Evolutionary conservation across 2,113 vertebrate genomes (phyloP).

Genomic region (Emydocephalus ijimae): DNA sequence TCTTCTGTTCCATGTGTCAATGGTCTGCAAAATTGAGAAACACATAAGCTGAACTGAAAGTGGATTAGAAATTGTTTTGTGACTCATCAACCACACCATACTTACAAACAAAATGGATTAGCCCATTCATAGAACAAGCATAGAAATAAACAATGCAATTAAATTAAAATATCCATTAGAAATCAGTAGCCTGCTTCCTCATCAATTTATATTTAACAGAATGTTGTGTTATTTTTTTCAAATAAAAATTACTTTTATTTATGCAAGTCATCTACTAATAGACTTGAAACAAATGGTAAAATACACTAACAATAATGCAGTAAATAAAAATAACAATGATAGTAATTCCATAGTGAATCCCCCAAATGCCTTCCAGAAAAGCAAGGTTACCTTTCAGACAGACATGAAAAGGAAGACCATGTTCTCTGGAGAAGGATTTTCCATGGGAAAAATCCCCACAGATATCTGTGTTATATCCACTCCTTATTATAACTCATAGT

Average conservation of each 20-base stretch:
- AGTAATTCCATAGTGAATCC: neutral
- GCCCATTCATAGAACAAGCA: neutral
- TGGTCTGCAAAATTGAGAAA: neutral
- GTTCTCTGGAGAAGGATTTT: neutral
- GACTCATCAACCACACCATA: neutral
- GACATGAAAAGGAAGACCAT: neutral
- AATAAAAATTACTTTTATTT: neutral
- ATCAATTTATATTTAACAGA: neutral
- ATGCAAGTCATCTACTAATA: neutral
- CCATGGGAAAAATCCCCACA: neutral
- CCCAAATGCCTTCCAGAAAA: neutral
- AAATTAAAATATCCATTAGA: neutral
- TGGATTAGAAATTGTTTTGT: neutral
- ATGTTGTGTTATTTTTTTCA: neutral
- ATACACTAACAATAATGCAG: neutral
- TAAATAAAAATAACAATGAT: neutral
- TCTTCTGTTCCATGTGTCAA: neutral
- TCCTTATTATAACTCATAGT: neutral
- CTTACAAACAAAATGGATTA: neutral
- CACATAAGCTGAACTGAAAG: neutral
- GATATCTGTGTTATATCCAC: neutral
- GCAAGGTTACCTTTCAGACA: neutral
- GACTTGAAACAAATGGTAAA: neutral
- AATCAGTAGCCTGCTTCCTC: neutral
- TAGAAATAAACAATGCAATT: neutral